Base-by-base conservation (phyloP, 1,140 invertebrate species). In the Lycorma delicatula region DNA sequence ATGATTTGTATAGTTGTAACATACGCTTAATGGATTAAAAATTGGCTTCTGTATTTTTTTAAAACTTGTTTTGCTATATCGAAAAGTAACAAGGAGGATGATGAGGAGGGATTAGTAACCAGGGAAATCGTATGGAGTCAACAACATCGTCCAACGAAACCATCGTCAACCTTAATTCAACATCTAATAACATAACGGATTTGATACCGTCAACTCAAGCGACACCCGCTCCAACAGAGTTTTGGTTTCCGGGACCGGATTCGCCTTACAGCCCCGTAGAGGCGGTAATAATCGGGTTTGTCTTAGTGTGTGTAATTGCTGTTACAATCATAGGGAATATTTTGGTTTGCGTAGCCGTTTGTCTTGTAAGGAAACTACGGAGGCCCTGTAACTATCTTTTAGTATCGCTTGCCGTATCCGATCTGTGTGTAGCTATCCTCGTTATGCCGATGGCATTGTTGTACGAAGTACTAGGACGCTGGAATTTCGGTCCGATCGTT, bases 321-420 rank as follows among this genome's bases (percentile, higher is more conserved):
- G 84, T 82, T 38, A 93, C 90, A 0, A 81, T 92, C 49, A 79
- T 93, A 28, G 92, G 92, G 26, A 97, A 97, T 72, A 83, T 92
- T 48, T 75, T 95, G 53, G 91, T 96, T 66, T 93, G 81, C 70
- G 80, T 94, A 6, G 89, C 91, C 28, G 91, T 96, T 7, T 87
- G 86, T 65, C 81, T 91, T 60, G 91, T 93, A 52, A 80, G 84
- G 60, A 94, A 94, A 68, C 74, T 96, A 66, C 84, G 81, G 72
- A 83, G 81, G 63, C 88, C 83, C 49, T 90, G 81, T 69, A 94
- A 94, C 71, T 91, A 93, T 69, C 74, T 94, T 29, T 79, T 94
- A n/a, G 90, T 93, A 6, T 92, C 88, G 52, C 75, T 97, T 63
- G 94, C 94, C 22, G 85, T 94, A 63, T 92, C 83, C 69, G 89